Evolutionary conservation across 2,113 vertebrate genomes (phyloP).

Genomic region (Malurus elegans): DNA sequence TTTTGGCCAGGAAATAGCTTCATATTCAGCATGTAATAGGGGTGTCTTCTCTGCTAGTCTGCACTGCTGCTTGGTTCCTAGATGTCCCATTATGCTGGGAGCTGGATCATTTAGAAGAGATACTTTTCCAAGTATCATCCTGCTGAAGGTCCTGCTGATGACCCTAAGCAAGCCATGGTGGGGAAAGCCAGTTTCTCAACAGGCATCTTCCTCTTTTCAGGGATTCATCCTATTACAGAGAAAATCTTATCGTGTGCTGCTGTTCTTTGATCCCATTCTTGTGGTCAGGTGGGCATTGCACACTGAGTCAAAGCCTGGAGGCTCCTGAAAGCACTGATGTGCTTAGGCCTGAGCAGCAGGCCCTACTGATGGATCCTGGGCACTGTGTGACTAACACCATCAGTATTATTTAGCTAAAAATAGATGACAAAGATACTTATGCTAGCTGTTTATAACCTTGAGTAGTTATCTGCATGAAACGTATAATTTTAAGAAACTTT

Average conservation of each 20-base stretch:
- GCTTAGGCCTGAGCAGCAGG: not conserved
- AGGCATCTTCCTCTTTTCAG: not conserved
- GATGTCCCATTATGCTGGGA: not conserved
- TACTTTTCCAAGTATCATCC: too few relatives aligned
- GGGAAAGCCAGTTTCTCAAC: not conserved
- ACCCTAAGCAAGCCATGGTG: not conserved
- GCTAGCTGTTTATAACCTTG: not conserved
- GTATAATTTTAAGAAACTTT: not conserved
- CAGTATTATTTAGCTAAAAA: not conserved
- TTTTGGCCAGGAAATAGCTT: not conserved
- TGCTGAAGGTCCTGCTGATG: not conserved
- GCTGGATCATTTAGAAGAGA: not conserved
- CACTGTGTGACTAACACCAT: not conserved
- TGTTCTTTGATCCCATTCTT: not conserved
- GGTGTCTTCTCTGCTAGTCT: not conserved
- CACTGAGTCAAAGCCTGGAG: rapidly evolving
- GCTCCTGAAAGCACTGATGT: not conserved
- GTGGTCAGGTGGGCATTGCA: not conserved
- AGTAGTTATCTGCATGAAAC: not conserved
- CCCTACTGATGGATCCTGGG: not conserved
- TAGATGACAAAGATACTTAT: not conserved
- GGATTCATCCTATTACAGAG: not conserved
- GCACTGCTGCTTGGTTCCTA: not conserved
- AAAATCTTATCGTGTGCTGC: not conserved
- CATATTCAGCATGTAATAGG: not conserved